Conservation (phyloP, 2,888 invertebrate species). For the Synergus laeviventris region DNA sequence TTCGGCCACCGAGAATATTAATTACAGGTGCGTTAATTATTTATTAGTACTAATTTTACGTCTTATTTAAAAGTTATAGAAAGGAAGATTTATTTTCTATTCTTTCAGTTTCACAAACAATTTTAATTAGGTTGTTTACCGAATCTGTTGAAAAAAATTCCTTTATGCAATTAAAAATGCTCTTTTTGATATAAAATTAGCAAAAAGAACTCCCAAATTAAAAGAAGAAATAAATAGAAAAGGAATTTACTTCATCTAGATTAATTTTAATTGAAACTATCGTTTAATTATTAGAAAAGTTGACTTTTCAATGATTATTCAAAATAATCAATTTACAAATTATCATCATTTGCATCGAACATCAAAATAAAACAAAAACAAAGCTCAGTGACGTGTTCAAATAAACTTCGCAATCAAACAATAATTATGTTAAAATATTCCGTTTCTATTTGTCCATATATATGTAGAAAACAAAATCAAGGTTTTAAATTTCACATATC, state of each 20-base stretch:
- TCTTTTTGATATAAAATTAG: no score
- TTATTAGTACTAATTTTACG: not conserved
- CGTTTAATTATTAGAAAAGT: no score
- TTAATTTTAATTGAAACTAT: no score
- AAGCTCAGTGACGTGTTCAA: not conserved
- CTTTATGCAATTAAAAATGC: no score
- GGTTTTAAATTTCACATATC: not conserved
- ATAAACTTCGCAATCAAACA: not conserved
- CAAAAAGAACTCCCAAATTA: no score
- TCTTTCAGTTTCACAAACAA: not conserved
- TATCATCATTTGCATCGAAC: not conserved
- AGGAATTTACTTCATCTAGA: no score
- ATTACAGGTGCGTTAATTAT: conserved; percentile 77
- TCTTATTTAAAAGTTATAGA: not conserved
- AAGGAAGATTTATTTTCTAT: not conserved
- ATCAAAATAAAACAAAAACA: not conserved
- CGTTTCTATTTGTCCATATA: not conserved
- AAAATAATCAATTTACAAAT: not conserved
- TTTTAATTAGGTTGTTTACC: no score
- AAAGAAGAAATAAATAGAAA: no score
- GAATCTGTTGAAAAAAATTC: no score
- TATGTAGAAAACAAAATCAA: not conserved
- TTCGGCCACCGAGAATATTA: conserved; percentile 78
- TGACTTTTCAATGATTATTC: not conserved
- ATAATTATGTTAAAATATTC: not conserved